A percentile compares a stretch with the other conserved stretches of the same genome.
Conservation (phyloP, 2,797 vertebrate genomes). For the Enteromius anoplus region DNA sequence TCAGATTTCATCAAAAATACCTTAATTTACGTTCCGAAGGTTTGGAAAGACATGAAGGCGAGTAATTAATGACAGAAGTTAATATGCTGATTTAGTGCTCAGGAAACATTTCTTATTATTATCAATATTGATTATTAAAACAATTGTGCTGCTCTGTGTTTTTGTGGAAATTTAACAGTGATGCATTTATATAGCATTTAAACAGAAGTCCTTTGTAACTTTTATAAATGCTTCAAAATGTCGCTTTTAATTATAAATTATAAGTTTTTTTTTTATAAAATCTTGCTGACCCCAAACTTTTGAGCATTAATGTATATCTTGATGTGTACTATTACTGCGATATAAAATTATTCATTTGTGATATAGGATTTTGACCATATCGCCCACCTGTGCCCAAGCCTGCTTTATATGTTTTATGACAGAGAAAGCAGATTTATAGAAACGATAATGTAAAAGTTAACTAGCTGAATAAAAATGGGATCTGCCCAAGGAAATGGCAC, state of each 20-base stretch:
- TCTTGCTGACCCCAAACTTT: neutral
- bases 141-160: neutral
- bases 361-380: neutral
- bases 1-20: too few relatives aligned
- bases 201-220: neutral
- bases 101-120: neutral
- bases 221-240: neutral
- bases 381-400: neutral
- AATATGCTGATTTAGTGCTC: neutral
- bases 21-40: too few relatives aligned
- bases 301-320: neutral
- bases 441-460: conserved; percentile 39
- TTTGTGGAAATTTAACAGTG: neutral
- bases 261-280: neutral
- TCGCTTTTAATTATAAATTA: neutral
- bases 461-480: conserved; percentile 7
- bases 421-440: conserved; percentile 32
- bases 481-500: neutral
- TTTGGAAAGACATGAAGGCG: too few relatives aligned
- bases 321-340: neutral
- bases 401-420: conserved; percentile 44
- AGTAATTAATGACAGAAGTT: neutral
- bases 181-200: neutral
- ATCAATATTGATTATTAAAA: neutral
- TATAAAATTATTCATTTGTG: neutral